These are phyloP conservation scores for Xylota segnis DNA, from an alignment of 2,888 invertebrate species.

Conservation along the genomic window DNA sequence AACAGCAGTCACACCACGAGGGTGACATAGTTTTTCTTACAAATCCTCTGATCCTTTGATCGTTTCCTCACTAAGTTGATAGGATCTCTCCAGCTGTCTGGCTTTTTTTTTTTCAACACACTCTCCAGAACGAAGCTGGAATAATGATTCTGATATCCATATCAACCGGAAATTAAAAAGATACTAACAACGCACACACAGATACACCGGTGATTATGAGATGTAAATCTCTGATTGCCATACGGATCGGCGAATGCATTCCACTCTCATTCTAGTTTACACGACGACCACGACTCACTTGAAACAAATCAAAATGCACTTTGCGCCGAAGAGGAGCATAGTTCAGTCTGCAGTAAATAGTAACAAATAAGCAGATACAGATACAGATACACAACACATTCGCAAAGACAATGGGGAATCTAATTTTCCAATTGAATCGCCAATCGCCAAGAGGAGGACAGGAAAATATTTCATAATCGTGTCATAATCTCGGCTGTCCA, in stretches of 20 bases:
- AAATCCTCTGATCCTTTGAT: neutral
- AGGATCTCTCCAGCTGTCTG: constrained; percentile 15
- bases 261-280: constrained; percentile 43
- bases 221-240: constrained; percentile 54
- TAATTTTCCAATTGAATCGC: constrained; percentile 73
- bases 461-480: constrained; percentile 66
- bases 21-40: constrained; percentile 8
- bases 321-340: constrained; percentile 46
- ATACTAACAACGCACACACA: constrained; percentile 7
- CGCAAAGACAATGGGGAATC: constrained; percentile 70
- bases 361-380: neutral
- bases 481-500: constrained; percentile 51
- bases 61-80: neutral
- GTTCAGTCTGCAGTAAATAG: constrained; percentile 20
- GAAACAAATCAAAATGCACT: constrained; percentile 74
- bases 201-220: constrained; percentile 8
- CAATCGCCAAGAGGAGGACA: constrained; percentile 59
- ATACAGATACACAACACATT: constrained; percentile 13
- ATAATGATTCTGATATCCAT: constrained; percentile 28
- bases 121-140: constrained; percentile 9
- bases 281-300: constrained; percentile 56
- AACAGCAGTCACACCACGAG: neutral
- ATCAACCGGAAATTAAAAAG: constrained; percentile 58
- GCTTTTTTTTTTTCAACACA: neutral
- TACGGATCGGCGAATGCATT: constrained; percentile 43